A percentile compares a stretch with the other conserved stretches of the same genome.
These are phyloP conservation scores for Motacilla tschutschensis DNA, from an alignment of 2,113 vertebrate species.

Conservation along the genomic window DNA sequence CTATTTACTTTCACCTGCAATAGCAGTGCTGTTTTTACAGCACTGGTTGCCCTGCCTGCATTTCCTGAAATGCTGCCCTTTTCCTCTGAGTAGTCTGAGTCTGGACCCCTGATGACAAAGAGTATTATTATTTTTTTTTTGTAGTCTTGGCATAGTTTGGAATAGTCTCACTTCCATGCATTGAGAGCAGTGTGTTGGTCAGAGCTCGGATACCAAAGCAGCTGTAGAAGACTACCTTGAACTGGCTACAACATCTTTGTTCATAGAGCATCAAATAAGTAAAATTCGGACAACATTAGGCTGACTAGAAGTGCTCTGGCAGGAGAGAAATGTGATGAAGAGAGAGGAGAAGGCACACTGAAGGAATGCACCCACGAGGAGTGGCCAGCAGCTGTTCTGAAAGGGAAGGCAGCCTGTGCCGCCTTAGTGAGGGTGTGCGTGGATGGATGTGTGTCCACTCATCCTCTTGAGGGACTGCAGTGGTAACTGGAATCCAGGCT, in stretches of 20 bases:
- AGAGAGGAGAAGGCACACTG: background rate
- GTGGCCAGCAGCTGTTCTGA: background rate
- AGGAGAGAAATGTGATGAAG: background rate
- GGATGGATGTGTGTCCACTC: too few relatives aligned
- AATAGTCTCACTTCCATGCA: background rate
- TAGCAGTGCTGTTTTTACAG: background rate
- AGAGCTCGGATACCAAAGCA: rapidly evolving
- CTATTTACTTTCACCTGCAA: background rate
- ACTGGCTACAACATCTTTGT: background rate
- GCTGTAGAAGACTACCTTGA: background rate
- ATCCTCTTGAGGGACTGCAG: background rate
- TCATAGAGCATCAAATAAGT: background rate
- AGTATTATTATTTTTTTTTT: background rate
- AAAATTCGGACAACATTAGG: background rate
- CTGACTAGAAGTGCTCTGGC: background rate
- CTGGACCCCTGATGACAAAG: background rate
- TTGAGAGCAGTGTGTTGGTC: rapidly evolving
- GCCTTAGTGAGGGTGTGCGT: rapidly evolving
- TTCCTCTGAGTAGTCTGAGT: background rate
- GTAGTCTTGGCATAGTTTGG: background rate
- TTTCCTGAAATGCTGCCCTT: background rate
- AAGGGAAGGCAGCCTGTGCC: background rate
- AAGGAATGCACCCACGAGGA: background rate
- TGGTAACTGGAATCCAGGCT: background rate
- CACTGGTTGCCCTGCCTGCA: background rate